Conservation (phyloP, 2,888 invertebrate species). For the Drosophila seclusa region DNA sequence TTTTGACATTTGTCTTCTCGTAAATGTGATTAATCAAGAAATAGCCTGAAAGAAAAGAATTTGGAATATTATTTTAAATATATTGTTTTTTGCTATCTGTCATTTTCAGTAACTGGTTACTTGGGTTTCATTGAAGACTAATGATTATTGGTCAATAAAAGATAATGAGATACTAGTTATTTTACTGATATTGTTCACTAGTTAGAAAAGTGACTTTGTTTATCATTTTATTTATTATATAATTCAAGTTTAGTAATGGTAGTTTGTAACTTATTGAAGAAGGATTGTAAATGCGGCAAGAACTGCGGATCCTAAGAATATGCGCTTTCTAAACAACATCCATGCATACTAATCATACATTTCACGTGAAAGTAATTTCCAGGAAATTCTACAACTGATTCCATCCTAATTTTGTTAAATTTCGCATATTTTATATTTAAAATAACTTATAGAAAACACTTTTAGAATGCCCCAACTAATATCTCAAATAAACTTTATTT, state of each 20-base stretch:
- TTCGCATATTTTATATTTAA: background rate
- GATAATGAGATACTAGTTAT: background rate
- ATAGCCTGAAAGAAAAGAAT: background rate
- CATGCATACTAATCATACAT: background rate
- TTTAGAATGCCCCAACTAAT: background rate
- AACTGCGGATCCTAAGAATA: too few species aligned
- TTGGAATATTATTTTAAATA: background rate
- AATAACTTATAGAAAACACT: background rate
- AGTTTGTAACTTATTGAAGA: background rate
- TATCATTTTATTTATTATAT: background rate
- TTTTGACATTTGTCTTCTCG: background rate
- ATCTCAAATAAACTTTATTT: background rate
- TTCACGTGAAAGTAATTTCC: background rate
- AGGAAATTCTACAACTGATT: background rate
- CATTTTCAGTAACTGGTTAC: background rate
- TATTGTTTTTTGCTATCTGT: background rate
- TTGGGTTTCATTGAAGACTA: background rate
- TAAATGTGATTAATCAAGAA: background rate
- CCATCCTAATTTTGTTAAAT: background rate
- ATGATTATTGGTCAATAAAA: background rate
- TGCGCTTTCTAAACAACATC: background rate
- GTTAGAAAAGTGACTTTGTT: fast-evolving
- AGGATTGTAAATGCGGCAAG: background rate
- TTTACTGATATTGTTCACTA: background rate
- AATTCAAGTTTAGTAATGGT: background rate